phyloP scores from a whole-genome alignment of 2,113 vertebrate species.

The Mola mola region DNA sequence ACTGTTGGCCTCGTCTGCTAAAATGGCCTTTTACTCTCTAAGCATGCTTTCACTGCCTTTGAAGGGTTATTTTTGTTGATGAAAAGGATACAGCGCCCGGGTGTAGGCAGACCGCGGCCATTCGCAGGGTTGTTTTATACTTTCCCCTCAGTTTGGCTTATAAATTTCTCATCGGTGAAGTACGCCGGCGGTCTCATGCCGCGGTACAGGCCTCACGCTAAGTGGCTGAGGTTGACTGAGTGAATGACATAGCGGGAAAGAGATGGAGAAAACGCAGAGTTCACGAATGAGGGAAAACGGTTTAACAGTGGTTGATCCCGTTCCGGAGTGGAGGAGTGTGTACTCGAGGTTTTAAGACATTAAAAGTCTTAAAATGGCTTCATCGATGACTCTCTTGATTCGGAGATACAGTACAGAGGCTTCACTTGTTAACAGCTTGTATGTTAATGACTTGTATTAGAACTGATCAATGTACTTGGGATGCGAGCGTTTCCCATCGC shows the following conservation, averaged over 20 bases:
- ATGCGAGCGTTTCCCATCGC: conserved; percentile 70
- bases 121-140: conserved; percentile 79
- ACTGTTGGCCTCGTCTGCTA: conserved; percentile 62
- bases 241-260: conserved; percentile 20
- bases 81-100: conserved; percentile 80
- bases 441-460: conserved; percentile 83
- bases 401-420: conserved; percentile 77
- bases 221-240: conserved; percentile 61
- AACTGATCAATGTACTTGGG: conserved; percentile 80
- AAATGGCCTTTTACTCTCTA: conserved; percentile 82
- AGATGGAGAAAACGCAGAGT: conserved; percentile 4
- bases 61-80: conserved; percentile 85
- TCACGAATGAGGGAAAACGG: conserved; percentile 27
- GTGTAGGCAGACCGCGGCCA: conserved; percentile 73
- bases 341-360: conserved; percentile 69
- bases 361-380: conserved; percentile 75
- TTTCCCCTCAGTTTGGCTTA: conserved; percentile 80
- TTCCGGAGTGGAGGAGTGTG: conserved; percentile 50
- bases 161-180: conserved; percentile 83
- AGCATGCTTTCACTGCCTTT: conserved; percentile 82
- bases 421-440: conserved; percentile 83
- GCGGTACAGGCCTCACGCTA: conserved; percentile 69
- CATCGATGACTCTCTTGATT: conserved; percentile 77
- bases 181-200: conserved; percentile 72
- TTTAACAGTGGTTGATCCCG: conserved; percentile 50